phyloP scores from a whole-genome alignment of 2,797 vertebrate genomes.

The Gymnothorax javanicus region DNA sequence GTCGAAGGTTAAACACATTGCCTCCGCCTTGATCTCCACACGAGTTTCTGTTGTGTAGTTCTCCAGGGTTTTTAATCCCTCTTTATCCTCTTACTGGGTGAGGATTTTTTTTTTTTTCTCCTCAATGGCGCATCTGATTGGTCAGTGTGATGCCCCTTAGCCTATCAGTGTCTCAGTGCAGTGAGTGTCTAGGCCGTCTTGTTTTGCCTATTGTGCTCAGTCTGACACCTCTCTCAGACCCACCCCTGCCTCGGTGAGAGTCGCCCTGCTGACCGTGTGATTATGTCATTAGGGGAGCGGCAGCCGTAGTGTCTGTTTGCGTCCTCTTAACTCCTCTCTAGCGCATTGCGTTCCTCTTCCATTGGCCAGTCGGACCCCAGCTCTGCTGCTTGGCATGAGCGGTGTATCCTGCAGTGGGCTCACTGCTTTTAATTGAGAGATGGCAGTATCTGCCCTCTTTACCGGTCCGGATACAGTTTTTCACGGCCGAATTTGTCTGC shows the following conservation, averaged over 20 bases:
- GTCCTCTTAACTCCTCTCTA: not conserved
- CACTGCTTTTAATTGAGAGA: constrained; percentile 28
- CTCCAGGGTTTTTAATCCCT: not conserved
- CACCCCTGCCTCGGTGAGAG: constrained; percentile 62
- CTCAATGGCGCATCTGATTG: not conserved
- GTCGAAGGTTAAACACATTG: not conserved
- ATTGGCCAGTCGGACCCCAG: too few species aligned
- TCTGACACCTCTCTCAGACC: not conserved
- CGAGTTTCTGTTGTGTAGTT: constrained; percentile 54
- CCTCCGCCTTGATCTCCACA: constrained; percentile 76
- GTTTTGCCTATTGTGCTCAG: not conserved
- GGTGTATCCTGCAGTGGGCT: too few species aligned
- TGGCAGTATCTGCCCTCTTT: constrained; percentile 7
- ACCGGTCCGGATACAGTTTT: not conserved
- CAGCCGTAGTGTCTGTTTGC: not conserved
- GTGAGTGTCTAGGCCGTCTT: constrained; percentile 60
- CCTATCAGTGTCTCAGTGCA: constrained; percentile 59
- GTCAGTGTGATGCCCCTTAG: not conserved
- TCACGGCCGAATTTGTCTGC: not conserved
- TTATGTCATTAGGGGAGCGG: constrained; percentile 89
- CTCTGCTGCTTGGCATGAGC: not conserved
- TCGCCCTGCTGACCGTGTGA: constrained; percentile 86
- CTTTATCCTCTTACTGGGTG: constrained; percentile 20
- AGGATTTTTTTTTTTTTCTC: not conserved
- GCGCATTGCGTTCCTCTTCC: not conserved